Evolutionary conservation across 2,888 invertebrate genomes (phyloP).

Genomic region (Tribolium freemani): DNA sequence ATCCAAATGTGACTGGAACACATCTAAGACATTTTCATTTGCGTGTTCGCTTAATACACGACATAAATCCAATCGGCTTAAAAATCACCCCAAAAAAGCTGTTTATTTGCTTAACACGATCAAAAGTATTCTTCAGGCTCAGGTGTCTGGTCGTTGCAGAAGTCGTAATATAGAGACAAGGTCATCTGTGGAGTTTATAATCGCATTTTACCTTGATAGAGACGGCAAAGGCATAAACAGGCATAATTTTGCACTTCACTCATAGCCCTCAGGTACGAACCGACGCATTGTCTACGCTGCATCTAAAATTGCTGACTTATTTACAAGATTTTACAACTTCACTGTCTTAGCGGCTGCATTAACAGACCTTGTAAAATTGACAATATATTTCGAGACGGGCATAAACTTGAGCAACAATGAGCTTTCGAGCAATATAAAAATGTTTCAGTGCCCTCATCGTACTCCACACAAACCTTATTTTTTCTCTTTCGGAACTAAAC

Average conservation of each 20-base stretch:
- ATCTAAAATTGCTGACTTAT: constrained; percentile 38
- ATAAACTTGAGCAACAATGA: constrained; percentile 19
- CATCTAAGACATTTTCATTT: constrained; percentile 25
- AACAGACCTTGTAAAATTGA: constrained; percentile 27
- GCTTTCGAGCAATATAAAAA: constrained; percentile 16
- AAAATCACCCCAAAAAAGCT: constrained; percentile 13
- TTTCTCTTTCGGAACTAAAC: neutral
- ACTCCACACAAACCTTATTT: too few species aligned
- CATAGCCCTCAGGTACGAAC: constrained; percentile 32
- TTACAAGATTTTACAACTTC: constrained; percentile 37
- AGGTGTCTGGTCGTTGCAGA: constrained; percentile 35
- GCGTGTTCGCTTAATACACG: constrained; percentile 23
- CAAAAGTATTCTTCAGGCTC: constrained; percentile 36
- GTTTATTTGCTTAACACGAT: constrained; percentile 38
- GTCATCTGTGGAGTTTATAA: constrained; percentile 43
- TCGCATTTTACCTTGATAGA: constrained; percentile 44
- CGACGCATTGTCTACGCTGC: constrained; percentile 40
- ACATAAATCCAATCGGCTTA: constrained; percentile 37
- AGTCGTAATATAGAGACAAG: constrained; percentile 44
- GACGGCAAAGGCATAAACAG: constrained; percentile 42
- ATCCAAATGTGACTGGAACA: constrained; percentile 39
- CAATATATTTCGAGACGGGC: constrained; percentile 23
- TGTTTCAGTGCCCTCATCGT: constrained; percentile 2
- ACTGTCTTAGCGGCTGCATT: constrained; percentile 22
- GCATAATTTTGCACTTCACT: constrained; percentile 44